Evolutionary conservation across 2,797 vertebrate genomes (phyloP).

Genomic region (Microhierax caerulescens): DNA sequence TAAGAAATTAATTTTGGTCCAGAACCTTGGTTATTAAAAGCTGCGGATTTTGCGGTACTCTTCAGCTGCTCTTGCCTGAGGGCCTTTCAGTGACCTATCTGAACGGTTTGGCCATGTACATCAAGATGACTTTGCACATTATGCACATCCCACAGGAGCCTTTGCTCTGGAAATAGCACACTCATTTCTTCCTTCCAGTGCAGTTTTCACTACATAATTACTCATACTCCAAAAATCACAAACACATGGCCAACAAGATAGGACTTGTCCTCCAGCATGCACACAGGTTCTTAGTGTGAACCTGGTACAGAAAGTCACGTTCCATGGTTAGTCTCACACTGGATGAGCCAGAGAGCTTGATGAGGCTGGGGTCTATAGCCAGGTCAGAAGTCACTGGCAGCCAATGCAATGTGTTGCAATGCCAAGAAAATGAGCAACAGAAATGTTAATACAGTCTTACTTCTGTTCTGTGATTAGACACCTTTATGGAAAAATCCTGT

Average conservation of each 20-base stretch:
- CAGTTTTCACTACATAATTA: neutral
- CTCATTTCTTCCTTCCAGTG: neutral
- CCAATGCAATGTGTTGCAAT: rapidly evolving
- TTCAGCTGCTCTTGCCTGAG: neutral
- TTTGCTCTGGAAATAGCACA: neutral
- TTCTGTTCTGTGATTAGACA: neutral
- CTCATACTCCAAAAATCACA: neutral
- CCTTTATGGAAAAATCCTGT: neutral
- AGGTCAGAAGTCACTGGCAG: neutral
- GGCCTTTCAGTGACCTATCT: neutral
- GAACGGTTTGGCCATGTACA: neutral
- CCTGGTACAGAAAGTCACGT: neutral
- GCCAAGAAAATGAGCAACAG: neutral
- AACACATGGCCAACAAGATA: rapidly evolving
- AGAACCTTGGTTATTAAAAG: neutral
- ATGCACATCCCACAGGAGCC: neutral
- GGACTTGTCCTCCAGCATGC: neutral
- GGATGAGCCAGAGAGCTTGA: neutral
- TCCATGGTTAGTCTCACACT: neutral
- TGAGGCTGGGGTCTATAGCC: neutral
- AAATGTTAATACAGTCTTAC: neutral
- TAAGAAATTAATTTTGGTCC: neutral
- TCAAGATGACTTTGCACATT: neutral
- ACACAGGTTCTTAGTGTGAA: neutral
- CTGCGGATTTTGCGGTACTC: neutral